Base-by-base conservation (phyloP, 2,888 invertebrate species). In the Hydropsyche betteni region DNA sequence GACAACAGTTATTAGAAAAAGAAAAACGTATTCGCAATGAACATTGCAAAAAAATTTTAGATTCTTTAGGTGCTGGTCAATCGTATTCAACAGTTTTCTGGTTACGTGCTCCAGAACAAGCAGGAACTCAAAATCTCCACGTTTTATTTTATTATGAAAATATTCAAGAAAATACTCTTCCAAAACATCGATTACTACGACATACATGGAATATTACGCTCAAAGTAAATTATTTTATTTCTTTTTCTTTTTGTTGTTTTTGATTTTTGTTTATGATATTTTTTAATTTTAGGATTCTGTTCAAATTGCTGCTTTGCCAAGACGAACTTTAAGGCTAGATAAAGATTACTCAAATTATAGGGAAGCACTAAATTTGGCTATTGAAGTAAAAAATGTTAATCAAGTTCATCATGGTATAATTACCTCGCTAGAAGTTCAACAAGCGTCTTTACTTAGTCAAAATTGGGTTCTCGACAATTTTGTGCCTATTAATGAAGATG, bases 71-170 rank as follows among this genome's bases (percentile, higher is more conserved):
- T 80, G 86, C 90, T 74, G 85, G 89, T 79, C 83, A 87, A 80
- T 83, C 86, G 76, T 84, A 87, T 82, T 85, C 85, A 69, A 83
- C 90, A 78, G 85, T 88, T 24, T 85, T 93, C 81, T 93, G 92
- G 91, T 84, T 94, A 33, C 90, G 91, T 81, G 93, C 93, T 0
- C 92, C 93, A 0, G 89, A 89, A 79, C 84, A 85, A 61, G 89
- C 90, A 71, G 93, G 92, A 1, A 85, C 86, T 34, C 90, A 91
- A 80, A 84, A 87, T 4, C 83, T 94, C 61, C 90, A 93, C 82
- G 84, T 94, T 80, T 85, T 94, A 69, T 91, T 94, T 83, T 94
- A 93, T 82, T 94, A 93, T 82, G 91, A 92, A 81, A 89, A 78
- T 73, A 75, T 68, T n/a, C 74, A 78, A n/a, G 5, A 72, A 3